These are phyloP conservation scores for Lasius fuliginosus DNA, from an alignment of 2,888 invertebrate genomes.

Conservation along the genomic window DNA sequence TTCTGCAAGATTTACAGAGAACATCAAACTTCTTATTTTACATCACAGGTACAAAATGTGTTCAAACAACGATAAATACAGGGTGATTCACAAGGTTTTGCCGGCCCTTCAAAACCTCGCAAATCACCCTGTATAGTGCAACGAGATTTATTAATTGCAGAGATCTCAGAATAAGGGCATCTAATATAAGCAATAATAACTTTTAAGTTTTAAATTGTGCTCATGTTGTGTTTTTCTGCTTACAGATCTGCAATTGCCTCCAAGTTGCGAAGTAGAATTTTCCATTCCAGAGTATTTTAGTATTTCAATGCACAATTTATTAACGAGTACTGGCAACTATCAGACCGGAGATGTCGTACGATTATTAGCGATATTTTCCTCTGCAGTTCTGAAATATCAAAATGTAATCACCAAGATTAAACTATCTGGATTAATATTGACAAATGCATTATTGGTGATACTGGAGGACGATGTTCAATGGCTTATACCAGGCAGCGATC, in stretches of 20 bases:
- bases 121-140: background rate
- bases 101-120: no score
- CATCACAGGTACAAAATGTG: constrained; percentile 85
- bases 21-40: constrained; percentile 87
- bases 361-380: constrained; percentile 86
- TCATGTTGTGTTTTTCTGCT: constrained; percentile 41
- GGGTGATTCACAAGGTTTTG: no score
- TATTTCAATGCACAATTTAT: constrained; percentile 77
- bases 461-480: constrained; percentile 86
- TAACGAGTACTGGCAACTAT: constrained; percentile 80
- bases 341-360: constrained; percentile 82
- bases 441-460: constrained; percentile 85
- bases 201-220: background rate
- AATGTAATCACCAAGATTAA: constrained; percentile 76
- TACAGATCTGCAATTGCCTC: constrained; percentile 85
- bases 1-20: constrained; percentile 87
- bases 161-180: background rate
- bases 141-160: background rate
- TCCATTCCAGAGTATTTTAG: constrained; percentile 82
- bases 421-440: constrained; percentile 80
- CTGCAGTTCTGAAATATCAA: constrained; percentile 83
- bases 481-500: constrained; percentile 84
- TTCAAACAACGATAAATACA: background rate
- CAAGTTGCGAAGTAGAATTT: constrained; percentile 85
- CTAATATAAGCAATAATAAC: background rate